Conservation (phyloP, 2,797 vertebrate species). For the Oreochromis mossambicus region DNA sequence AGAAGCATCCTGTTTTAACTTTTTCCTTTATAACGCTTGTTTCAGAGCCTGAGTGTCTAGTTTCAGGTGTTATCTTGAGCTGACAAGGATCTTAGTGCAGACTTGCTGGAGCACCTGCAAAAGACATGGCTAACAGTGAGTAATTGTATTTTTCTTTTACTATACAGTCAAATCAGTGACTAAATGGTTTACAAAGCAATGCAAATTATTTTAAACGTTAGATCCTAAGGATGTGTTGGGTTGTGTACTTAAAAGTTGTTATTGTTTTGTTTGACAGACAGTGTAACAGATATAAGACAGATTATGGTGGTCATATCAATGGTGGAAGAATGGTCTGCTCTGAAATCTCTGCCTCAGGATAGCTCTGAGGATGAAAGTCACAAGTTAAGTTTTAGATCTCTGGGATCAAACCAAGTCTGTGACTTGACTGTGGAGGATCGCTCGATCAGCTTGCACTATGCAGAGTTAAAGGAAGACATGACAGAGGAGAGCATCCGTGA, state of each 20-base stretch:
- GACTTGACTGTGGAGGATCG: not conserved
- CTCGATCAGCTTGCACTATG: slow-evolving; percentile 14
- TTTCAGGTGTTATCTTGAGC: not conserved
- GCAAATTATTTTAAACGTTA: not conserved
- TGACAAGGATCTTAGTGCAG: not conserved
- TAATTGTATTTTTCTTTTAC: not conserved
- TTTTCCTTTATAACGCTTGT: not conserved
- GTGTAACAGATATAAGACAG: not conserved
- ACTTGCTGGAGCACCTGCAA: not conserved
- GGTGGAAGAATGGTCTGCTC: slow-evolving; percentile 10
- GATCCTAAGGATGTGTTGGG: not conserved
- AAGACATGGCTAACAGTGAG: slow-evolving; percentile 38
- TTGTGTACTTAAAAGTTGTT: not conserved
- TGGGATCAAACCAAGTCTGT: slow-evolving; percentile 16
- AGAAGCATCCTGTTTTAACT: not conserved
- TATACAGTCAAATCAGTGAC: not conserved
- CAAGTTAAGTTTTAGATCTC: not conserved
- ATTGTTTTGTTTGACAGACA: slow-evolving; percentile 7
- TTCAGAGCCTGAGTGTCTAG: slow-evolving; percentile 16
- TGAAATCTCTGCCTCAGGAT: slow-evolving; percentile 22
- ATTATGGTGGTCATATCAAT: slow-evolving; percentile 33
- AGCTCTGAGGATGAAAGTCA: not conserved
- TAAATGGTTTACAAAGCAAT: not conserved
- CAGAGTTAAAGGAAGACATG: slow-evolving; percentile 15
- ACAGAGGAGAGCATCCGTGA: slow-evolving; percentile 21